A percentile compares a stretch with the other conserved stretches of the same genome.
These are phyloP conservation scores for Drosophila elegans DNA, from an alignment of 1,140 invertebrate species.

Conservation along the genomic window DNA sequence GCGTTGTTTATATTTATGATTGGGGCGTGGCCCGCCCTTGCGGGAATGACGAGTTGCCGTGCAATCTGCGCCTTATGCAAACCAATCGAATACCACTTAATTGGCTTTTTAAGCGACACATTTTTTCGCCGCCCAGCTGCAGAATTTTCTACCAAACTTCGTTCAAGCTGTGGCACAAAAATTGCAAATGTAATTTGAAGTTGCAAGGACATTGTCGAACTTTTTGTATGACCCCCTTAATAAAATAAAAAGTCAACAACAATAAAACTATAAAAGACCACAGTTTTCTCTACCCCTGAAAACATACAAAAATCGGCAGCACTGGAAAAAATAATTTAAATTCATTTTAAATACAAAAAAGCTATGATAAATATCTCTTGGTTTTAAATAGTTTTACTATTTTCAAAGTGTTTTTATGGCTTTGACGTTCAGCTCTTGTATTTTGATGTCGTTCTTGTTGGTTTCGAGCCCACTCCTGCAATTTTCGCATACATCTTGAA, in stretches of 20 bases:
- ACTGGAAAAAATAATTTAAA: neutral
- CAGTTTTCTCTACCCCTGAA: conserved; percentile 31
- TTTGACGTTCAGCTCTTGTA: conserved; percentile 62
- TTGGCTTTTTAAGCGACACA: conserved; percentile 56
- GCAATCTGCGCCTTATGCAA: conserved; percentile 42
- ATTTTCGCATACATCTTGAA: conserved; percentile 61
- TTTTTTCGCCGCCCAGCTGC: conserved; percentile 47
- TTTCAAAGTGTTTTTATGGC: conserved; percentile 13
- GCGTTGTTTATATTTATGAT: conserved; percentile 64
- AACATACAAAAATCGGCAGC: conserved; percentile 11
- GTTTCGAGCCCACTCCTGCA: conserved; percentile 32
- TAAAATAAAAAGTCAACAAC: conserved; percentile 41
- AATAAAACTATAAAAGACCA: conserved; percentile 34
- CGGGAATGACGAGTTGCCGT: conserved; percentile 12
- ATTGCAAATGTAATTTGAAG: conserved; percentile 53
- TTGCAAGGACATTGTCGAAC: conserved; percentile 69
- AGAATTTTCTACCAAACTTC: conserved; percentile 55
- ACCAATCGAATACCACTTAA: conserved; percentile 74
- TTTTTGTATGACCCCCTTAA: conserved; percentile 68
- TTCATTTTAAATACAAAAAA: neutral
- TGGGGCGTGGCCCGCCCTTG: conserved; percentile 45
- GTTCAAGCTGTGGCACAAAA: conserved; percentile 53
- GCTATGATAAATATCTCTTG: no score
- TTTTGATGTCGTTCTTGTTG: conserved; percentile 32
- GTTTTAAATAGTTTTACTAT: no score